phyloP scores from a whole-genome alignment of 2,113 vertebrate genomes.

The Toxostoma redivivum region DNA sequence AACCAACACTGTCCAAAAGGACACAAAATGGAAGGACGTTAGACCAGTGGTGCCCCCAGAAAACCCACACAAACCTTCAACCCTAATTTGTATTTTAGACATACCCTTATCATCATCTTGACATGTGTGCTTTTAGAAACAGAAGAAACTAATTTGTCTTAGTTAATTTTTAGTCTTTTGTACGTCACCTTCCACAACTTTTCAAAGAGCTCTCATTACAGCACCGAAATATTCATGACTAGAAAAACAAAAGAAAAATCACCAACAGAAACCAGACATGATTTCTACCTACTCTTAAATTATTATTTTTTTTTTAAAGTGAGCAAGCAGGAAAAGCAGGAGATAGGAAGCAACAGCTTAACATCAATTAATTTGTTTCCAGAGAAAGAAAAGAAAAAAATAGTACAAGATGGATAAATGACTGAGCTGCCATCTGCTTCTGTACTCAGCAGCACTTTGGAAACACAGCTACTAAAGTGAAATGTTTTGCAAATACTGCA shows the following conservation, averaged over 20 bases:
- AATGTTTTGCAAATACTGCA: neutral
- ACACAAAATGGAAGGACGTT: neutral
- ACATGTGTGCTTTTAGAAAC: neutral
- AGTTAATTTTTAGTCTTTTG: neutral
- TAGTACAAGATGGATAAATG: neutral
- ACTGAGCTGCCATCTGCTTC: slow-evolving; percentile 2
- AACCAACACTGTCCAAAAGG: neutral
- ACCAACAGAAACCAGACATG: neutral
- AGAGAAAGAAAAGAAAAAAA: slow-evolving; percentile 11
- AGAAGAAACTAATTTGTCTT: neutral
- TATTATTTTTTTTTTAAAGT: neutral
- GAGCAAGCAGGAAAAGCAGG: neutral
- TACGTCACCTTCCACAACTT: neutral
- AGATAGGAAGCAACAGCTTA: neutral
- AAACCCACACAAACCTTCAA: neutral
- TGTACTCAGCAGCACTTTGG: neutral
- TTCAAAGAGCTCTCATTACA: neutral
- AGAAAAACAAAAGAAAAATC: neutral
- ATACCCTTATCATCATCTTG: neutral
- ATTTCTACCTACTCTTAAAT: neutral
- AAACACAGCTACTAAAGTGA: neutral
- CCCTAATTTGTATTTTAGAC: neutral
- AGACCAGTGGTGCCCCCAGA: neutral
- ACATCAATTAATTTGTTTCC: neutral
- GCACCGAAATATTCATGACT: neutral